Evolutionary conservation across 2,113 vertebrate genomes (phyloP).

Genomic region (Anarrhichthys ocellatus): DNA sequence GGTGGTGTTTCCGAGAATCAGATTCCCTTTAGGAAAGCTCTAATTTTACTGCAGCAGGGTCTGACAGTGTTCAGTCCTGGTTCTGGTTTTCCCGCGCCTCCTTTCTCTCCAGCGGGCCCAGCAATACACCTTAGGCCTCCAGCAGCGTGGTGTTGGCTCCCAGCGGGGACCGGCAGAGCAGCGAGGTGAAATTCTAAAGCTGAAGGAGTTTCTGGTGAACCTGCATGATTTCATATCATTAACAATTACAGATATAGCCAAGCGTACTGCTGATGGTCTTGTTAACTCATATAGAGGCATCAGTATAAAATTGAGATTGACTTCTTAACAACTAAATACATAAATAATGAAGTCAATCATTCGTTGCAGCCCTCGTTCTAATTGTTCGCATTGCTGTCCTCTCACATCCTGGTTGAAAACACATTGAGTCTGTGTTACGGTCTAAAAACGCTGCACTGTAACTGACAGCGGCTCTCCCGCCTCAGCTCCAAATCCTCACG

Average conservation of each 20-base stretch:
- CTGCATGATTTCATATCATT: too few species aligned
- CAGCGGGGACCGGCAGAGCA: too few species aligned
- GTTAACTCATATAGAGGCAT: neutral
- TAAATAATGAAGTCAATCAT: neutral
- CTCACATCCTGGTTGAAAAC: neutral
- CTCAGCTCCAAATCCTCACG: conserved; percentile 37
- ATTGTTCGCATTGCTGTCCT: neutral
- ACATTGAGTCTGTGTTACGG: neutral
- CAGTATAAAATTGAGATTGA: neutral
- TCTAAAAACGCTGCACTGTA: neutral
- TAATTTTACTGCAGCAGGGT: too few species aligned
- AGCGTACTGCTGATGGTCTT: too few species aligned
- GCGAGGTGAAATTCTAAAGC: too few species aligned
- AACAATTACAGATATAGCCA: too few species aligned
- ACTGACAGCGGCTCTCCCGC: conserved; percentile 10
- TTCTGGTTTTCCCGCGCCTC: too few species aligned
- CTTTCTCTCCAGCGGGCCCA: too few species aligned
- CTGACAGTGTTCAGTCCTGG: too few species aligned
- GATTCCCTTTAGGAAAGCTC: neutral
- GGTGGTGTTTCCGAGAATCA: neutral
- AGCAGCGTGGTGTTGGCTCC: too few species aligned
- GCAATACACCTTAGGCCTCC: too few species aligned
- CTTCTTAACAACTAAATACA: neutral
- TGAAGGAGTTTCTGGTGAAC: too few species aligned
- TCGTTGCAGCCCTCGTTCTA: neutral